Base-by-base conservation (phyloP, 2,113 vertebrate genomes). In the Lepisosteus osseus region DNA sequence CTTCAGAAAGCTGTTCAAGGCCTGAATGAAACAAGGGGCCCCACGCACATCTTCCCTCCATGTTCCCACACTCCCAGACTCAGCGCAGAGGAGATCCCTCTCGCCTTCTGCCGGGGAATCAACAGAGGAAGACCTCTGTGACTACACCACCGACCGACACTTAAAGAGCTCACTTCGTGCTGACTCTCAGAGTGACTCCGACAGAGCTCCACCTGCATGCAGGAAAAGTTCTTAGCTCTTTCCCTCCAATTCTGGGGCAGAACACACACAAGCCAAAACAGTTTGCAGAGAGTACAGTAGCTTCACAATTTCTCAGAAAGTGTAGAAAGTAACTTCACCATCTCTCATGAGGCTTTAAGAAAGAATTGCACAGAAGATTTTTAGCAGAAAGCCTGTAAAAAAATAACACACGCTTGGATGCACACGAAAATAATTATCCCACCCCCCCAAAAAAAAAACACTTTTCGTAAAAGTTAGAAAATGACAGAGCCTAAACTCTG, bases 1-100 rank as follows among this genome's bases (percentile, higher is more conserved):
- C 9, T 61, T 63, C 70, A 70, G 61, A 47, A 61, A 7, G 65
- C 63, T 67, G 71, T 62, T 71, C 77, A 68, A 15, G 55, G 43
- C 63, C 3, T 1, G 12, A 59, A 3, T 54, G 15, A 54, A 68
- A 71, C 29, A 72, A 55, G 57, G 57, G 67, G 14, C 57, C 62
- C 3, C 43, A 72, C 65, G 72, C 3, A 44, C 69, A 74, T 5
- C 0, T 55, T 56, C 11, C 57, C 72, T 63, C 43, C 40, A 41
- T 70, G 14, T 12, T 65, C 56, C 4, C 54, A 56, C 55, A 59
- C 47, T 11, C 70, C 17, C 2, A 6, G 7, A 57, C 8, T 41
- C 41, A 1, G 40, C 13, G 15, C 5, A 56, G 12, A 71, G 44
- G 14, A 14, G 57, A 73, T 61, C 44, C 66, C 12, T 40, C 7